Base-by-base conservation (phyloP, 2,797 vertebrate genomes). In the Pipistrellus pipistrellus region DNA sequence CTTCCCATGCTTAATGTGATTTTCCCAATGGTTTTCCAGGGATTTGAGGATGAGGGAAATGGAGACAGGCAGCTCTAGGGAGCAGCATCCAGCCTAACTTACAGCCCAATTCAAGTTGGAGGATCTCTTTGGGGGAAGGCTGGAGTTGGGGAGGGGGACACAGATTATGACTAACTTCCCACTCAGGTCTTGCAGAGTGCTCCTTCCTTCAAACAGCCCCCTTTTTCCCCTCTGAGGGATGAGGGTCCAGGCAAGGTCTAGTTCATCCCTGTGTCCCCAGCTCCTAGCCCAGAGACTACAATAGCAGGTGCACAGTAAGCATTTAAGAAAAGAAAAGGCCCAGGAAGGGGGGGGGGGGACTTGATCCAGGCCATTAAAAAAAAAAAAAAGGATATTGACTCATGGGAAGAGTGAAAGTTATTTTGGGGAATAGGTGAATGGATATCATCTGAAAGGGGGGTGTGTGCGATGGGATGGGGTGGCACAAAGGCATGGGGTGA, bases 381-480 rank as follows among this genome's bases (percentile, higher is more conserved):
- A 41, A 41, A 30, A 51, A 35, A 55, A 77, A 55, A 77, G 20
- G 85, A 46, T 57, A 30, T 35, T 80, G 69, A 66, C 48, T 68
- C 20, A 59, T 14, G 71, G 72, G 53, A 71, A 41, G 77, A 82
- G 44, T 73, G 89, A 87, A 66, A 89, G 35, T 72, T 90, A 89
- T 57, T 91, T 51, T 35, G 76, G 64, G 59, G 80, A 51, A 32
- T 46, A 27, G 51, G 17, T 82, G 73, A 44, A 30, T 75, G 84
- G 59, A 69, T 84, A 30, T n/a, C 38, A n/a, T 73, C 13, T 68
- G 57, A 66, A 83, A 11, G 51, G 51, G 71, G 64, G 25, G 12
- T 35, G 27, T 20, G 20, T 12, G 5, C 14, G 66, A 10, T 32
- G 38, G 53, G 91, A 15, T 71, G 35, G 32, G 44, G 32, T 57